Evolutionary conservation across 2,888 invertebrate genomes (phyloP), one percentile per base, ranked within the genome.

Genomic region (Sylvicola cinctus): DNA sequence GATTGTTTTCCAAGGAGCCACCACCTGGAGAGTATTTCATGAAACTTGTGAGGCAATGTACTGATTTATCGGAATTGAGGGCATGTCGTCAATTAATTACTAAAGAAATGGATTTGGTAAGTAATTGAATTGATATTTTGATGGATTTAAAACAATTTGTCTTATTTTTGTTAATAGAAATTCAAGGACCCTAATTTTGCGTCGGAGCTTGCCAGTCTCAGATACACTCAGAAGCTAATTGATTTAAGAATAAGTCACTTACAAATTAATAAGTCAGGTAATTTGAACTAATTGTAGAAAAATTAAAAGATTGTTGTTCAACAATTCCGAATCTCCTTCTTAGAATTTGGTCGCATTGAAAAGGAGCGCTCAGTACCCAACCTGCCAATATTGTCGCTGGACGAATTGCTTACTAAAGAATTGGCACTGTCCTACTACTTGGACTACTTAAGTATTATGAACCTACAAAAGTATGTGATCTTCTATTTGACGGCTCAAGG

Each of bases 401-500:
- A 45, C 30, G 45, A 45, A 33, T 31, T 45, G n/a, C 36, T 45
- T 15, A 42, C 40, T 14, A 45, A 45, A 33, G 44, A 45, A 34
- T 32, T 45, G 17, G 44, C 45, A 2, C 33, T 43, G 23, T 43
- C 41, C 10, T 45, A 45, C 31, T 45, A 43, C 38, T 36, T 45
- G 31, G 45, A 45, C 35, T 45, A 44, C 34, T 39, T 45, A 30
- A 43, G 41, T 36, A 39, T 40, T 27, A 32, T 41, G 25, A 45
- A 44, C 40, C 36, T 43, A 31, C 45, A 45, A 36, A 43, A 43
- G 37, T 45, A 45, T 40, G 42, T 45, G 33, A 41, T 45, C 34
- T 45, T 45, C 37, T 45, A 44, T 38, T 38, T 42, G 23, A 41
- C 40, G 10, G 45, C 43, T 15, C 40, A 43, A 38, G 43, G 42